Percentiles rank a stretch among this genome's conserved stretches.
Evolutionary conservation across 2,888 invertebrate genomes (phyloP).

Genomic region (Meiosimyza platycephala): DNA sequence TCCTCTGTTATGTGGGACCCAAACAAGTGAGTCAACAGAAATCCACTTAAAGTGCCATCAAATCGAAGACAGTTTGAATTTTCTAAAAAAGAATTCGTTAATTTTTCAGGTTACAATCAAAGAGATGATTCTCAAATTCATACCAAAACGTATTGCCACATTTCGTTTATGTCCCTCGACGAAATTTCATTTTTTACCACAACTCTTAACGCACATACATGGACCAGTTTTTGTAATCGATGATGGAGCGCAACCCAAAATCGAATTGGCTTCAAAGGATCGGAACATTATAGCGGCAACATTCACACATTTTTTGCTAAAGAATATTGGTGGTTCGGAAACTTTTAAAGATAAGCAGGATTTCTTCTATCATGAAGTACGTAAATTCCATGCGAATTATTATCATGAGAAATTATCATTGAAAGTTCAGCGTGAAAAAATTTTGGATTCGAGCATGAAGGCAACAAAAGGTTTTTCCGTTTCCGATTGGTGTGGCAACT

Average conservation of each 20-base stretch:
- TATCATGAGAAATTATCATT: conserved; percentile 87
- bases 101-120: conserved; percentile 81
- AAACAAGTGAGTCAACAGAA: conserved; percentile 73
- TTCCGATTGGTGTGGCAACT: conserved; percentile 95
- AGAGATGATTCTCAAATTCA: conserved; percentile 92
- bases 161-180: conserved; percentile 95
- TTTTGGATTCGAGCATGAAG: conserved; percentile 86
- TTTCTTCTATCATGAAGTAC: conserved; percentile 83
- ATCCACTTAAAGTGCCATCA: background rate
- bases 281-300: conserved; percentile 93
- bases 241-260: conserved; percentile 89
- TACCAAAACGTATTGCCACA: conserved; percentile 90
- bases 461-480: conserved; percentile 85
- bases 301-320: conserved; percentile 89
- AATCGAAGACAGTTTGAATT: conserved; percentile 36
- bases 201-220: conserved; percentile 66
- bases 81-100: conserved; percentile 60
- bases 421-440: conserved; percentile 83
- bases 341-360: conserved; percentile 88
- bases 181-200: conserved; percentile 78
- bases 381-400: conserved; percentile 87
- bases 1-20: conserved; percentile 89
- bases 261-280: conserved; percentile 85
- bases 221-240: conserved; percentile 83
- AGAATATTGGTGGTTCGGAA: conserved; percentile 95